A percentile compares a stretch with the other conserved stretches of the same genome.
phyloP scores from a whole-genome alignment of 2,113 vertebrate genomes.

The Microcebus jonahi region DNA sequence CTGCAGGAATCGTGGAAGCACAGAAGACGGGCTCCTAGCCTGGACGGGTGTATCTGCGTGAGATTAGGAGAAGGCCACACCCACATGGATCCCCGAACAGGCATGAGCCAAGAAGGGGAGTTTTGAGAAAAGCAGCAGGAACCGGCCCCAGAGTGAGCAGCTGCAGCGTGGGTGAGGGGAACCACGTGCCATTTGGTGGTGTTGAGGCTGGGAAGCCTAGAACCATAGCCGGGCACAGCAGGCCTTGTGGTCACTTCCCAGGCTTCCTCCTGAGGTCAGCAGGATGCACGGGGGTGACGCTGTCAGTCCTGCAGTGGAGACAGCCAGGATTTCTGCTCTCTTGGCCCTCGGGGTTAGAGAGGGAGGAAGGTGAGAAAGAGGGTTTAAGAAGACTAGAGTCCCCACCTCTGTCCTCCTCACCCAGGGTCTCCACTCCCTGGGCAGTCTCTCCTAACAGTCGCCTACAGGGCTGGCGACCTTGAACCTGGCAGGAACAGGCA shows the following conservation, averaged over 20 bases:
- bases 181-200: background rate
- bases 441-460: background rate
- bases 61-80: background rate
- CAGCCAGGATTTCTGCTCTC: background rate
- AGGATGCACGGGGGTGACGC: background rate
- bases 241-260: background rate
- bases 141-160: background rate
- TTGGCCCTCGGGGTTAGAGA: background rate
- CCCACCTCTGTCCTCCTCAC: rapidly evolving
- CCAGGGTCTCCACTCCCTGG: background rate
- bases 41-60: too few relatives aligned
- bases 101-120: background rate
- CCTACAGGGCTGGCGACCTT: background rate
- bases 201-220: background rate
- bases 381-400: background rate
- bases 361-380: background rate
- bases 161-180: background rate
- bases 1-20: background rate
- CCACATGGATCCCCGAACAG: background rate
- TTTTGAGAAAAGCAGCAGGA: background rate
- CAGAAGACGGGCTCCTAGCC: background rate
- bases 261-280: background rate
- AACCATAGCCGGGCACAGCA: rapidly evolving
- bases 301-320: background rate
- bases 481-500: background rate